These are phyloP conservation scores for Procambarus virginalis DNA, from an alignment of 1,140 invertebrate species.

Conservation along the genomic window DNA sequence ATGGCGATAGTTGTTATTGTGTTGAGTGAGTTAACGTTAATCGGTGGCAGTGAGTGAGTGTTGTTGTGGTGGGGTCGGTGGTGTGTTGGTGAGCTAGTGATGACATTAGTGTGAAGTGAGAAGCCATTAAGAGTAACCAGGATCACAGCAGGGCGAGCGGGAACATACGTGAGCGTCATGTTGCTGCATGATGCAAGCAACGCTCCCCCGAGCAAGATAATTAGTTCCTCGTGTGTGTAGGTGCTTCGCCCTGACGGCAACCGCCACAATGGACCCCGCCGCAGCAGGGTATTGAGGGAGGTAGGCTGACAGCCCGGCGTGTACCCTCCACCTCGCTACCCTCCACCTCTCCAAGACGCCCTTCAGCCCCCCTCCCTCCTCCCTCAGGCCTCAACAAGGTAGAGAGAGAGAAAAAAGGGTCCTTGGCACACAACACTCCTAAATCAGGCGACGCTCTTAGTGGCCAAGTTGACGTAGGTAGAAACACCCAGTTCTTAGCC, in stretches of 20 bases:
- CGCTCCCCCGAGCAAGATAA: background rate
- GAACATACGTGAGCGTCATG: too few species aligned
- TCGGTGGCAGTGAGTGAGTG: too few species aligned
- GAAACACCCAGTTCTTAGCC: conserved; percentile 51
- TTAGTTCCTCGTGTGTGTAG: background rate
- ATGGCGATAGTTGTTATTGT: too few species aligned
- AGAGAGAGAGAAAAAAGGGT: conserved; percentile 28
- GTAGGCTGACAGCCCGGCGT: background rate
- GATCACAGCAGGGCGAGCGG: too few species aligned
- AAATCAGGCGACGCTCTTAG: conserved; percentile 46
- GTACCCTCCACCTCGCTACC: background rate
- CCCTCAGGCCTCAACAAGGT: conserved; percentile 4
- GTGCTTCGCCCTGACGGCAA: background rate
- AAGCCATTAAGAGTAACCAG: too few species aligned
- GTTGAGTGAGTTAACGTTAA: too few species aligned
- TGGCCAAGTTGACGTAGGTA: conserved; percentile 41
- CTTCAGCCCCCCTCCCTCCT: background rate
- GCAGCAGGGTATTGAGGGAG: conserved; percentile 13
- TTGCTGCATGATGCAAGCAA: background rate
- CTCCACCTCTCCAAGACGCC: background rate
- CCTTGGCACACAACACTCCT: conserved; percentile 23
- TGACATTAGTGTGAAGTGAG: too few species aligned
- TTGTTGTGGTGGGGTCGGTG: too few species aligned
- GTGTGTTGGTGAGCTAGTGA: too few species aligned
- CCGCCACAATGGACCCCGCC: background rate